These are phyloP conservation scores for Sapayoa aenigma DNA, from an alignment of 2,113 vertebrate genomes.

Conservation along the genomic window DNA sequence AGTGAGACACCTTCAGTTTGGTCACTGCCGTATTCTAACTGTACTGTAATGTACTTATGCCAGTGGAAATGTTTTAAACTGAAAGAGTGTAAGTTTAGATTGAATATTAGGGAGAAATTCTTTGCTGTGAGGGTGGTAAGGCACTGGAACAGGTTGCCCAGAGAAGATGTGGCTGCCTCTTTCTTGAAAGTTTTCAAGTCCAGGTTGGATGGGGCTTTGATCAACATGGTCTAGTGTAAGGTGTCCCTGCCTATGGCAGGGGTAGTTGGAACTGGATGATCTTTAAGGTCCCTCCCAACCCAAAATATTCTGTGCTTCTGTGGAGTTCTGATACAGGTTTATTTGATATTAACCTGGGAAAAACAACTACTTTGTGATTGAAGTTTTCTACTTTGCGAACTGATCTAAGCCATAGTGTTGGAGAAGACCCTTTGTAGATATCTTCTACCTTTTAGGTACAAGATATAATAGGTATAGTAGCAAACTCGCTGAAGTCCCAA, in stretches of 20 bases:
- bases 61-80: not conserved
- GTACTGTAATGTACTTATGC: fast-evolving
- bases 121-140: not conserved
- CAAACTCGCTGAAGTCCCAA: not conserved
- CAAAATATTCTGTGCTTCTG: not conserved
- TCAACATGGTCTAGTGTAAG: not conserved
- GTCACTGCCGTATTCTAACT: not conserved
- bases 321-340: not conserved
- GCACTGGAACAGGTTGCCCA: not conserved
- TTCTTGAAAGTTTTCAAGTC: not conserved
- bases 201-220: not conserved
- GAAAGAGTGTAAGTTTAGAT: not conserved
- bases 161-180: not conserved
- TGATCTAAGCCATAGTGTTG: not conserved
- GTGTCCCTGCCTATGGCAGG: not conserved
- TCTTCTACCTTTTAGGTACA: not conserved
- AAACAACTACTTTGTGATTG: not conserved
- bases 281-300: not conserved
- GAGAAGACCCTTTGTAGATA: not conserved
- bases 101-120: not conserved
- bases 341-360: not conserved
- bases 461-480: not conserved
- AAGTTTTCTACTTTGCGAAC: not conserved
- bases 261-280: not conserved
- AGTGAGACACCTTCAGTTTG: not conserved